Evolutionary conservation across 2,888 invertebrate genomes (phyloP), one percentile per base, ranked within the genome.

Genomic region (Eupithecia vulgata): DNA sequence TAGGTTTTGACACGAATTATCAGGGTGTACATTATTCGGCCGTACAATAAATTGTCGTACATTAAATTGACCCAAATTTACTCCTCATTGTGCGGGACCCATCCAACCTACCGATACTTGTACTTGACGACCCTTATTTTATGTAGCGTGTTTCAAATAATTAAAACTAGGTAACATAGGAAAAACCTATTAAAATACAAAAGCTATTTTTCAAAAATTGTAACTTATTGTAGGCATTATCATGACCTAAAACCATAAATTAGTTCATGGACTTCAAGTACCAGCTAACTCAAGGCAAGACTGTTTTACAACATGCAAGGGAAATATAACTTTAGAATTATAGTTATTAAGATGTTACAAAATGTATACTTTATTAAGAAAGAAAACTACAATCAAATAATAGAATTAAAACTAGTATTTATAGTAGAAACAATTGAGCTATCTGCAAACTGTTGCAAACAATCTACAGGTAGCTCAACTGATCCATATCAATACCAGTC

Each of bases 191-290:
- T 57, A 57, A 57, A 52, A 52, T 52, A 52, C 52, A 25, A 25
- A 57, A 57, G 57, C 5, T 1, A 21, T 57, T 57, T 52, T 57
- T n/a, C 57, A 25, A 25, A 57, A 25, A 5, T 57, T 57, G 12
- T 57, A 13, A 57, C 21, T 25, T 13, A 57, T 25, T 25, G 57
- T 57, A 25, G 12, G 57, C 25, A 12, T 52, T 52, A 21, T 25
- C 57, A 57, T 67, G 67, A 67, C 67, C 67, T 48, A 48, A 67
- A 67, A n/a, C 17, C 48, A 67, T 67, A 34, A 61, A 34, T 34
- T 61, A 61, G 17, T 59, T 30, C 6, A 61, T 34, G 34, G 61
- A 61, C 34, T 34, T 7, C 61, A 61, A 59, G 30, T 61, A 45
- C 17, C 15, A 45, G 15, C 42, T 17, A n/a, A 45, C 8, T 21